Evolutionary conservation across 2,888 invertebrate genomes (phyloP), one percentile per base, ranked within the genome.

Genomic region (Amphiduros pacificus): DNA sequence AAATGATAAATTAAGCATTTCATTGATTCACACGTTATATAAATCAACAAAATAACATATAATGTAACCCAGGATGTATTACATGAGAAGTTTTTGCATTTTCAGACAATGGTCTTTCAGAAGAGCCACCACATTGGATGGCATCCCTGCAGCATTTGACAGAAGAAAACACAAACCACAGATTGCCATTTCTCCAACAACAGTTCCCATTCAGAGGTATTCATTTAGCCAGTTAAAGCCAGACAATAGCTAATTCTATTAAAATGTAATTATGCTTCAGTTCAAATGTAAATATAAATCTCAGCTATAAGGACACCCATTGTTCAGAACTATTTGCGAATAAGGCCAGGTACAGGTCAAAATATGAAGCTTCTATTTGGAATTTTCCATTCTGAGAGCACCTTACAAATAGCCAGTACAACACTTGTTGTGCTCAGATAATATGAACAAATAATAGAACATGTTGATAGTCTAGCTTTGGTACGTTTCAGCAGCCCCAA

Each of bases 61-160:
- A n/a, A n/a, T n/a, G n/a, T n/a, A n/a, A n/a, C n/a, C n/a, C n/a
- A n/a, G n/a, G n/a, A n/a, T n/a, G n/a, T n/a, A n/a, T n/a, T n/a
- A n/a, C n/a, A n/a, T n/a, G n/a, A n/a, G n/a, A n/a, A 36, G 17
- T 17, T 20, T 24, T 41, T 55, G 49, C 28, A 27, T 28, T 52
- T 48, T 27, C 57, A 53, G 60, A 29, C 48, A 41, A 22, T 6
- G 55, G 67, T 72, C 77, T 71, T 71, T 72, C 78, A 65, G 78
- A 80, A 53, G 77, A 75, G 68, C 75, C 79, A 20, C 81, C 82
- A 32, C 80, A 83, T 65, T 84, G 84, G 84, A 77, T 84, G 74
- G 82, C 82, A 64, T 82, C 83, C 57, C 74, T 84, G 60, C 83
- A 82, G 62, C 83, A 83, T 69, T 71, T 83, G 60, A 81, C 83